Base-by-base conservation (phyloP, 1,140 invertebrate species). In the Rhopalosiphum maidis region DNA sequence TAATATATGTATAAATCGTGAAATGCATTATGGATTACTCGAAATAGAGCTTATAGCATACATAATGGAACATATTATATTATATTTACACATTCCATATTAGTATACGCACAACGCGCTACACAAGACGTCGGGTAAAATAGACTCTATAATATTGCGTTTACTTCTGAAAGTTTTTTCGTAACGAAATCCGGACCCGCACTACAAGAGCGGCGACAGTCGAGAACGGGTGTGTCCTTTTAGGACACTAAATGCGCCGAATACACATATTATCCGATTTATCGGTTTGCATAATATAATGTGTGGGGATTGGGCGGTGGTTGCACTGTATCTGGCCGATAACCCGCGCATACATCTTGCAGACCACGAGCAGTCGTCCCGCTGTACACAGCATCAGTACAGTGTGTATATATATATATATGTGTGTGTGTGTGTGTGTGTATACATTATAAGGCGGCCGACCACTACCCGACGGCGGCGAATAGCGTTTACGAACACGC, bases 251-350 rank as follows among this genome's bases (percentile, higher is more conserved):
- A 87, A 87, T 43, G n/a, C 85, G 43, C 41, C 43, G n/a, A 51
- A 88, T 30, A 25, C 18, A 88, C 86, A 87, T 30, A 43, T 77
- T 77, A 83, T n/a, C 43, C 85, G 15, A 87, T 87, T 46, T 87
- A 87, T 88, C 8, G n/a, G 46, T 41, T 37, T 60, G 22, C 54
- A 23, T 30, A 41, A 41, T 60, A 90, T 37, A 90, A 30, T 55
- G n/a, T 60, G 0, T n/a, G 35, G n/a, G 46, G 46, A n/a, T 48
- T n/a, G 46, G 30, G 30, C 6, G 30, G 18, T 35, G 25, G 23
- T 21, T 85, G 83, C 43, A 41, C 41, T 41, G 86, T 35, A 22
- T 88, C 9, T 51, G 35, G 46, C 30, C 83, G 83, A 86, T 86
- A 86, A 41, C 37, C 35, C 25, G 30, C 23, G 30, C 23, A 43